Conservation (phyloP, 2,888 invertebrate species). For the Folsomia candida region DNA sequence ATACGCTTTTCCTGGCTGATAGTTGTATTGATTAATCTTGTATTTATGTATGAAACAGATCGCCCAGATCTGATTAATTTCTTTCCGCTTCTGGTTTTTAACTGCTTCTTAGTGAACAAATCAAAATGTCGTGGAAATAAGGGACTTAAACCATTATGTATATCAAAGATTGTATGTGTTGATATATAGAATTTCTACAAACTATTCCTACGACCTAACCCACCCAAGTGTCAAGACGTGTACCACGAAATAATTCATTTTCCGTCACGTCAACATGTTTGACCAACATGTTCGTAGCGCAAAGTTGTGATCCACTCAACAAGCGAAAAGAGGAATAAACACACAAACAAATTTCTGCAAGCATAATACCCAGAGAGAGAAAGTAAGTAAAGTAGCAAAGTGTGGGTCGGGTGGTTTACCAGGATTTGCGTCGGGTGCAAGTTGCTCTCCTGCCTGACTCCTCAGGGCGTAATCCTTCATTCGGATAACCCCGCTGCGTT, state of each 20-base stretch:
- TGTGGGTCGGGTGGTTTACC: no score
- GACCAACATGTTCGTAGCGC: background rate
- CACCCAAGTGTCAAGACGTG: no score
- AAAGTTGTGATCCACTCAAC: no score
- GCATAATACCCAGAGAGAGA: background rate
- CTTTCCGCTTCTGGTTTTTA: background rate
- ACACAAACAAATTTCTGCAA: background rate
- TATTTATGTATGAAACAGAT: background rate
- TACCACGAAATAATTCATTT: background rate
- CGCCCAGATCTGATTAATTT: background rate
- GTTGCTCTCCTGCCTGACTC: no score
- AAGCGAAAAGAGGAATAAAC: background rate
- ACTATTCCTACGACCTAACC: no score
- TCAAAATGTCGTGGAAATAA: no score
- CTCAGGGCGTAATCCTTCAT: constrained; percentile 2
- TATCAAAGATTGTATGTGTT: no score
- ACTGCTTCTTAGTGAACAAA: no score
- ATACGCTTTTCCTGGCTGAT: background rate
- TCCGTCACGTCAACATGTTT: background rate
- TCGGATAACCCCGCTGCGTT: background rate
- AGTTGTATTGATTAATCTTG: background rate
- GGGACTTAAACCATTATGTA: no score
- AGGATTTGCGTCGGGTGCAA: no score
- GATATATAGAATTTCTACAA: no score
- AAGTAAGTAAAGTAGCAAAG: no score